Base-by-base conservation (phyloP, 2,888 invertebrate genomes). In the Xestia xanthographa region DNA sequence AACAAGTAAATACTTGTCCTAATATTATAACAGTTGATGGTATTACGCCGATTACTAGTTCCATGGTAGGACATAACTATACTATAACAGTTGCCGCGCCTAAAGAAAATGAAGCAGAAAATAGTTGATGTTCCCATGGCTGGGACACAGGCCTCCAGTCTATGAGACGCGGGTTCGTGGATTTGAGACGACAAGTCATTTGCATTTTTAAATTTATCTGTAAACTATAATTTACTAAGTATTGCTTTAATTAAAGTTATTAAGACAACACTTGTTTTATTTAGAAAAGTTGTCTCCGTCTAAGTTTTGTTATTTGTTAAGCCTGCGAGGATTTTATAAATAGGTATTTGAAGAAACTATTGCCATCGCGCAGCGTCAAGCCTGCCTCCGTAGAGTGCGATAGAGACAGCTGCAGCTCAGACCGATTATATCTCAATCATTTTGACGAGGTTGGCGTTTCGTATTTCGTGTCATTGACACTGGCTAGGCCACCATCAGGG, bases 21-120 rank as follows among this genome's bases (percentile, higher is more conserved):
- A 76, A 69, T 78, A 53, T 83, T 0, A 63, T 80, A 63, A 80
- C 85, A 9, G 75, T 80, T 56, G 81, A 69, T 12, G 86, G 84
- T 5, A 41, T 80, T 14, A 17, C 53, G 20, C 62, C 77, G 2
- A 26, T 60, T 0, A 60, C 43, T 38, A 65, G 14, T 58, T 3
- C 20, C 0, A 14, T 66, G 17, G 2, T 63, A 0, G 75, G 72
- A 5, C 71, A 34, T 22, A 84, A 88, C 20, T 88, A 84, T 17
- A 88, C 80, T 3, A 76, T 87, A 1, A 66, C 78, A 1, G 43
- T 87, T 5, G 43, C 56, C 2, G 22, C 77, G 0, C 6, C 70
- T 1, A 69, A 72, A 41, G 68, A 77, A 9, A 12, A 0, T 41
- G 48, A 78, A 0, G 9, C 34, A 5, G 63, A 48, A 58, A 69